Base-by-base conservation (phyloP, 2,797 vertebrate species). In the Leontocebus nigricollis region DNA sequence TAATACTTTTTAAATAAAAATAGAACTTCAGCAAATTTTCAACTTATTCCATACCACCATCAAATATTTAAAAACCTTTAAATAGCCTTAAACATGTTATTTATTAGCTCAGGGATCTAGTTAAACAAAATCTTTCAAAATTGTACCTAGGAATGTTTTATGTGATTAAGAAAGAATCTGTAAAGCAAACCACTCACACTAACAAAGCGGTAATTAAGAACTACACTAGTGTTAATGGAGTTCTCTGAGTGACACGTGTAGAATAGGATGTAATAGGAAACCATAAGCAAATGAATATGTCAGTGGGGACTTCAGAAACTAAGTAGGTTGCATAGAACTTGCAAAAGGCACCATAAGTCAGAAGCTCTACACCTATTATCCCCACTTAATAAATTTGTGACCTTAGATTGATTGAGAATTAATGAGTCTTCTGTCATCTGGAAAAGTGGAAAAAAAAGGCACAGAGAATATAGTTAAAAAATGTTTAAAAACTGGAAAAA, bases 41-140 rank as follows among this genome's bases (percentile, higher is more conserved):
- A 90, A 67, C 36, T 89, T 83, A 17, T 36, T 97, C 50, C 83
- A 77, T 41, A 50, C 76, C 82, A 93, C 22, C 44, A 70, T 88
- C 8, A 83, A 97, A 14, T 88, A 96, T 84, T 96, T 97, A 93
- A 96, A 96, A 96, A 36, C 77, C 46, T 98, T 96, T 96, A 73
- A 14, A 57, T 93, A 92, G 12, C 82, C 88, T 79, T 96, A 90
- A 97, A 77, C 64, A 82, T 93, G 48, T 1, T 96, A 93, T 95
- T 95, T 39, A 87, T 96, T 93, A 93, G 8, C 70, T 81, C 30
- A 95, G 67, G 19, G 48, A 96, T 97, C 24, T 83, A 46, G 93
- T 95, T 85, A 96, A 95, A 93, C 72, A 96, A 90, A 95, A 90
- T 87, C 26, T 77, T 81, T 97, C 89, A 59, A 91, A 97, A 87